Evolutionary conservation across 2,797 vertebrate species (phyloP).

Genomic region (Poeciliopsis presidionis): DNA sequence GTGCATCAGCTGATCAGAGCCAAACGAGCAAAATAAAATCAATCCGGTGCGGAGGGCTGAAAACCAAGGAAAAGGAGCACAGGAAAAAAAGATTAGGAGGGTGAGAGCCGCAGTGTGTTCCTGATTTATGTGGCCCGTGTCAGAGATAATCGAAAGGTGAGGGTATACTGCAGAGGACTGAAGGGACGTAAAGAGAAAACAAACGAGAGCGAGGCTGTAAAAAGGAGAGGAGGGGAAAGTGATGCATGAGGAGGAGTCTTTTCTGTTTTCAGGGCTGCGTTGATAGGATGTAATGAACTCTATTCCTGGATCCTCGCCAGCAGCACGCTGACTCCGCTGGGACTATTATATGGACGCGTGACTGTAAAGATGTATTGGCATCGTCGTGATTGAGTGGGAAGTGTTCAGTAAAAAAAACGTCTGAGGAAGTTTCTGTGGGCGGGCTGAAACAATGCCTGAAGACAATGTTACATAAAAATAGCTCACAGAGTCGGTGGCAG

Average conservation of each 20-base stretch:
- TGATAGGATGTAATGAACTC: slow-evolving; percentile 37
- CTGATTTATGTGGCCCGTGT: slow-evolving; percentile 65
- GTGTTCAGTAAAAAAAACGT: not conserved
- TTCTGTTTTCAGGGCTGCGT: slow-evolving; percentile 5
- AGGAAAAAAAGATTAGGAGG: slow-evolving; percentile 34
- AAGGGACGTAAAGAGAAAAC: slow-evolving; percentile 18
- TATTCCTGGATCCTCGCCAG: slow-evolving; percentile 11
- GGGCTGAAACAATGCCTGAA: not conserved
- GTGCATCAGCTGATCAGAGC: slow-evolving; percentile 34
- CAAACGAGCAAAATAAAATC: slow-evolving; percentile 48
- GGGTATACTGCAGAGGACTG: slow-evolving; percentile 37
- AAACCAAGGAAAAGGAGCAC: slow-evolving; percentile 26
- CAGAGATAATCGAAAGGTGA: slow-evolving; percentile 68
- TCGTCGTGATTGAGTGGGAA: slow-evolving; percentile 2
- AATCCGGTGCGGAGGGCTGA: slow-evolving; percentile 26
- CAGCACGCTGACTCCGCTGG: slow-evolving; percentile 8
- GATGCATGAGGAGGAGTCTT: slow-evolving; percentile 18
- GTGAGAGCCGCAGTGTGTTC: slow-evolving; percentile 26
- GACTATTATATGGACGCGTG: not conserved
- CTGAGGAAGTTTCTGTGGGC: not conserved
- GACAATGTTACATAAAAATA: not conserved
- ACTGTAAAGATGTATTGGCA: slow-evolving; percentile 9
- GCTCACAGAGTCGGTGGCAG: not conserved
- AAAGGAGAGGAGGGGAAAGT: slow-evolving; percentile 1
- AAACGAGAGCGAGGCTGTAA: slow-evolving; percentile 3